Base-by-base conservation (phyloP, 2,888 invertebrate species). In the Biston stratarius region DNA sequence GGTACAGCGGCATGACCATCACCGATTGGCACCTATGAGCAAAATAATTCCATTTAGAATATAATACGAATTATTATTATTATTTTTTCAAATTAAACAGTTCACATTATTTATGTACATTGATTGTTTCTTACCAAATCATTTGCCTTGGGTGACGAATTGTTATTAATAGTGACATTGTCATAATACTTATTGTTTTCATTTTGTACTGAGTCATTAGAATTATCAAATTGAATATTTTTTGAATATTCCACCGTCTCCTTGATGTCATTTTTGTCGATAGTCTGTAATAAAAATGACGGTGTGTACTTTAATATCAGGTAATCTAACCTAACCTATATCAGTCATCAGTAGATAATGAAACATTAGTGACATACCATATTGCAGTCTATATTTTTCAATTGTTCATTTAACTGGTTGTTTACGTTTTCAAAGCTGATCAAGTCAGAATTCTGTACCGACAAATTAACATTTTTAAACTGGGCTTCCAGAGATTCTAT, bases 1-100 rank as follows among this genome's bases (percentile, higher is more conserved):
- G 86, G 82, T 11, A 88, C 81, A 33, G 73, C 53, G 34, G 83
- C 83, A 51, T 83, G 73, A 0, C 86, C 88, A 0, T 81, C 75
- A 14, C 87, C 87, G 57, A 86, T 82, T 5, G 83, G 74, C 0
- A 86, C 74, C 87, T 87, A 67, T 15, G 56, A 68, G 67, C 48
- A 11, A 36, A 0, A 5, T n/a, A 15, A 40, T 11, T 9, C 6
- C 3, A 44, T 44, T 44, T 5, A 44, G 8, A 7, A 45, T 45
- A 45, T 14, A 14, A n/a, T 7, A 1, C 8, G 0, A 14, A 14
- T 45, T n/a, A 6, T n/a, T 44, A n/a, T 36, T 36, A 7, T 36
- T 36, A n/a, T n/a, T n/a, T n/a, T n/a, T n/a, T n/a, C n/a, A n/a
- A n/a, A n/a, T n/a, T n/a, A n/a, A n/a, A n/a, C n/a, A n/a, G n/a